Conservation (phyloP, 1,140 invertebrate species). For the Sycophaga agraensis region DNA sequence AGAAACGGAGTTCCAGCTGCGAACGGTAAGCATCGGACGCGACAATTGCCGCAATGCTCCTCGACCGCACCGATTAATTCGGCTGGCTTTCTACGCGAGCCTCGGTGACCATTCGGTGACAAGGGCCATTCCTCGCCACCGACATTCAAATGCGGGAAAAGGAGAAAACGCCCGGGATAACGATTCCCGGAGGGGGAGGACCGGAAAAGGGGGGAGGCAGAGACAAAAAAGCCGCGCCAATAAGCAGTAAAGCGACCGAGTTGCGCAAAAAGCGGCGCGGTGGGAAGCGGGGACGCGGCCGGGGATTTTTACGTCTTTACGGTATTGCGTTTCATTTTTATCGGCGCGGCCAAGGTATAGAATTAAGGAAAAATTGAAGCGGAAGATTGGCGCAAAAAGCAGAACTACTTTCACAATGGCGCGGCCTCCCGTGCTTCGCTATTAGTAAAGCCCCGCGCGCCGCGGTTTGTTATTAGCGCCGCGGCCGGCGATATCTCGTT, state of each 20-base stretch:
- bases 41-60: constrained; percentile 20
- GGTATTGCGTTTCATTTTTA: constrained; percentile 1
- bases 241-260: no score
- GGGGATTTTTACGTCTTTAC: neutral
- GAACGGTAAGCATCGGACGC: constrained; percentile 58
- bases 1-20: constrained; percentile 61
- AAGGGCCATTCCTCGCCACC: no score
- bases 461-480: no score
- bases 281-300: no score
- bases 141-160: no score
- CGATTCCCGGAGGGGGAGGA: no score
- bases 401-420: constrained; percentile 35
- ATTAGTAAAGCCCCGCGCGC: no score
- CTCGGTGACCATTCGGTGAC: neutral
- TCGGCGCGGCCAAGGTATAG: neutral
- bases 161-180: constrained; percentile 3
- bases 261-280: no score
- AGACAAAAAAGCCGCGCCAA: neutral
- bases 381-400: constrained; percentile 3
- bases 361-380: neutral
- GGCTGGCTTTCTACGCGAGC: neutral
- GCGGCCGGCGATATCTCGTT: no score
- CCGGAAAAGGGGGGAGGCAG: neutral
- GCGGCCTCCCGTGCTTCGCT: no score
- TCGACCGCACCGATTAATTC: neutral